Evolutionary conservation across 2,888 invertebrate species (phyloP).

Genomic region (Chirona hameri): DNA sequence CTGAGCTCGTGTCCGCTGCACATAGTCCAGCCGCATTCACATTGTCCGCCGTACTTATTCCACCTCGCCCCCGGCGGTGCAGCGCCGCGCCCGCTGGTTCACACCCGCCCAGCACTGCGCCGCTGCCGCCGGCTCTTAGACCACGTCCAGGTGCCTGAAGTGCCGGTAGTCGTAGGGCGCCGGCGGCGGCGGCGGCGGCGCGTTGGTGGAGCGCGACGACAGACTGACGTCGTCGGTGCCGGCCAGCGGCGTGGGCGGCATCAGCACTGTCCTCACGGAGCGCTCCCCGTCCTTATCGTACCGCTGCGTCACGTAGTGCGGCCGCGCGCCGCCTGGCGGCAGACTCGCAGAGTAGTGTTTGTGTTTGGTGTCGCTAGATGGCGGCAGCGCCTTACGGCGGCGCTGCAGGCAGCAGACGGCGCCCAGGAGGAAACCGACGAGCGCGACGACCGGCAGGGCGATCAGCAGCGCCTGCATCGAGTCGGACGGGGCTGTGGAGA

Average conservation of each 20-base stretch:
- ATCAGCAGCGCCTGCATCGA: background rate
- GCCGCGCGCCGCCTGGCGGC: conserved; percentile 6
- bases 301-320: background rate
- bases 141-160: conserved; percentile 23
- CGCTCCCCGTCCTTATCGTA: background rate
- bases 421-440: background rate
- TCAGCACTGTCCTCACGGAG: background rate
- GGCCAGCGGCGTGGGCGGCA: background rate
- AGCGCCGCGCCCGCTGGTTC: background rate
- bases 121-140: background rate
- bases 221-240: background rate
- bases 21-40: too few species aligned
- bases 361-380: conserved; percentile 8
- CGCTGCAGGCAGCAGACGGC: conserved; percentile 25
- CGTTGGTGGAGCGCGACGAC: background rate
- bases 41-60: too few species aligned
- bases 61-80: too few species aligned
- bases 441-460: background rate
- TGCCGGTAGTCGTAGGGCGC: conserved; percentile 22
- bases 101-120: background rate
- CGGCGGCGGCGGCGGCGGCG: conserved; percentile 1
- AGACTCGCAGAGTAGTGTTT: background rate
- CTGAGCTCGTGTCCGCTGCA: too few species aligned
- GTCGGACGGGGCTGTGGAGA: background rate
- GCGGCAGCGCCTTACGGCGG: conserved; percentile 1